Conservation (phyloP, 2,797 vertebrate species). For the Lutjanus campechanus region DNA sequence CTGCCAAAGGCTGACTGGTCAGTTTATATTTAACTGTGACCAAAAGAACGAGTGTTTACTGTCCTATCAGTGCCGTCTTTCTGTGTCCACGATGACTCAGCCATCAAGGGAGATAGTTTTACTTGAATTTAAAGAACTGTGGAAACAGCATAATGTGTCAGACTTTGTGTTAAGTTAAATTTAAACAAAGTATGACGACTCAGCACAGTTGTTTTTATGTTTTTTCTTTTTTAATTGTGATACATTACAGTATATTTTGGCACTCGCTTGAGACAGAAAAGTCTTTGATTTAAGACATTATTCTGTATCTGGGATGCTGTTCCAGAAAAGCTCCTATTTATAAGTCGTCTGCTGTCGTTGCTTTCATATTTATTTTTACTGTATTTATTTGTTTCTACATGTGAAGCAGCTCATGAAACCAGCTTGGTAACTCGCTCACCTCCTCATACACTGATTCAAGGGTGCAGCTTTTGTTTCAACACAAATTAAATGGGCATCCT, state of each 20-base stretch:
- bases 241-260: background rate
- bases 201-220: slow-evolving; percentile 10
- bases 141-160: background rate
- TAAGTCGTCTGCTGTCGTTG: background rate
- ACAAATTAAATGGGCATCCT: background rate
- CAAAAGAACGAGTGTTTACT: slow-evolving; percentile 43
- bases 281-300: slow-evolving; percentile 33
- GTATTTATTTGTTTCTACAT: background rate
- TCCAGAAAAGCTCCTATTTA: slow-evolving; percentile 17
- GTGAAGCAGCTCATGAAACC: background rate
- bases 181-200: background rate
- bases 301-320: background rate
- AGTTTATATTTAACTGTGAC: slow-evolving; percentile 66
- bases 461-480: background rate
- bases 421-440: background rate
- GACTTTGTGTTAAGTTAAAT: background rate
- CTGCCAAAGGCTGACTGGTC: slow-evolving; percentile 62
- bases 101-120: slow-evolving; percentile 11
- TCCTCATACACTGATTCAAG: background rate
- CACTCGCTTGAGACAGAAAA: slow-evolving; percentile 9
- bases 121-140: background rate
- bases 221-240: background rate
- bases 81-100: slow-evolving; percentile 39
- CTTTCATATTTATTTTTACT: background rate
- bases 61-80: slow-evolving; percentile 23